phyloP scores from a whole-genome alignment of 2,113 vertebrate species.

The Hipposideros armiger region DNA sequence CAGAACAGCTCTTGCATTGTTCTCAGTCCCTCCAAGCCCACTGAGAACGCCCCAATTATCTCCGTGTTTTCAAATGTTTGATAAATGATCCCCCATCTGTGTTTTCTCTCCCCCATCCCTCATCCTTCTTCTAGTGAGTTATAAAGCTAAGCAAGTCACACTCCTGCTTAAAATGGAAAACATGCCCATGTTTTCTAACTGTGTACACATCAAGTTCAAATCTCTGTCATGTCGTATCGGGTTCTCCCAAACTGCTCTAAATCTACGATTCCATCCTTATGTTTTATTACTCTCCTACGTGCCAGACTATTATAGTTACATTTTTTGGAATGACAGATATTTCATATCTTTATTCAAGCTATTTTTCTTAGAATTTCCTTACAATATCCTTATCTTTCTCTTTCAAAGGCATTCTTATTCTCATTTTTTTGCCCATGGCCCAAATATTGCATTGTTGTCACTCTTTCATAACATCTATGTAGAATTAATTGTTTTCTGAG shows the following conservation, averaged over 20 bases:
- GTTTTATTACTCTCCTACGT: neutral
- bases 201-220: conserved; percentile 1
- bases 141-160: neutral
- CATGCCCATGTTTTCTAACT: conserved; percentile 9
- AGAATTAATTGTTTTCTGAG: conserved; percentile 15
- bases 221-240: neutral
- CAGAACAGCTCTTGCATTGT: neutral
- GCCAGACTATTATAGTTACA: neutral
- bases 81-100: conserved; percentile 38
- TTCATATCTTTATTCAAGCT: neutral
- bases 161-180: neutral
- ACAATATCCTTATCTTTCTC: neutral
- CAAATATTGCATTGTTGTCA: neutral
- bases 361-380: neutral
- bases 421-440: neutral
- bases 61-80: conserved; percentile 28
- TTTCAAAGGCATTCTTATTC: neutral
- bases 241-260: neutral
- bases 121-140: neutral
- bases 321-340: neutral
- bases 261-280: neutral
- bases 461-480: neutral
- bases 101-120: neutral
- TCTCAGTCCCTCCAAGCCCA: neutral
- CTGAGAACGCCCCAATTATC: conserved; percentile 41